A percentile compares a stretch with the other conserved stretches of the same genome.
Evolutionary conservation across 2,888 invertebrate species (phyloP).

Genomic region (Thera obeliscata): DNA sequence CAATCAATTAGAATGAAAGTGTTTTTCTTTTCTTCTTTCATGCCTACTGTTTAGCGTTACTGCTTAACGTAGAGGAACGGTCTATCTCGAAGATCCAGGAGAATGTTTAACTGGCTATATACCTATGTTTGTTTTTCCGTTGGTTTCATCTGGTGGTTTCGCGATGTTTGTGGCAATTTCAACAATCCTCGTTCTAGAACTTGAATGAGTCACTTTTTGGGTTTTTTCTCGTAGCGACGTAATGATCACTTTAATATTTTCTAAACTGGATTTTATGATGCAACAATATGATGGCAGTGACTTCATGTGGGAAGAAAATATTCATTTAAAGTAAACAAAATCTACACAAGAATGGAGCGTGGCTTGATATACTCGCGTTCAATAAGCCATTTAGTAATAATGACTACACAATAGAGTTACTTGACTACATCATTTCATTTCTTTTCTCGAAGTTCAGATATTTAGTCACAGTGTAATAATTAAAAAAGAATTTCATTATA

Average conservation of each 20-base stretch:
- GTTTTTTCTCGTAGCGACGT: neutral
- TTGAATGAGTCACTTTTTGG: neutral
- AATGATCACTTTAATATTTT: neutral
- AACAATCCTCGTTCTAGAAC: neutral
- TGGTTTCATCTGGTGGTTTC: neutral
- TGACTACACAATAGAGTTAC: constrained; percentile 1
- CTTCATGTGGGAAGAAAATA: constrained; percentile 19
- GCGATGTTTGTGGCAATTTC: neutral
- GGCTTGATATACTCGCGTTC: constrained; percentile 16
- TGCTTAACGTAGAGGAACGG: no score
- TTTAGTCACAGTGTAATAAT: no score
- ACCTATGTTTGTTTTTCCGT: no score
- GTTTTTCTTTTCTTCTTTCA: neutral
- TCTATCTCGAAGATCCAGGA: no score
- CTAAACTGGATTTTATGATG: constrained; percentile 18
- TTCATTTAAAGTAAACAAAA: constrained; percentile 21
- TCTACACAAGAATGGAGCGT: constrained; percentile 25
- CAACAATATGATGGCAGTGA: constrained; percentile 10
- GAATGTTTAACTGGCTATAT: no score
- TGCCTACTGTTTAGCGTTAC: neutral
- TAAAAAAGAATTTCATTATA: no score
- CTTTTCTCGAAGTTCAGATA: neutral
- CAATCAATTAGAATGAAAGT: constrained; percentile 19
- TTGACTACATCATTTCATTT: neutral
- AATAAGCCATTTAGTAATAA: constrained; percentile 12